Conservation (phyloP, 2,888 invertebrate genomes). For the Lordiphosa andalusiaca region DNA sequence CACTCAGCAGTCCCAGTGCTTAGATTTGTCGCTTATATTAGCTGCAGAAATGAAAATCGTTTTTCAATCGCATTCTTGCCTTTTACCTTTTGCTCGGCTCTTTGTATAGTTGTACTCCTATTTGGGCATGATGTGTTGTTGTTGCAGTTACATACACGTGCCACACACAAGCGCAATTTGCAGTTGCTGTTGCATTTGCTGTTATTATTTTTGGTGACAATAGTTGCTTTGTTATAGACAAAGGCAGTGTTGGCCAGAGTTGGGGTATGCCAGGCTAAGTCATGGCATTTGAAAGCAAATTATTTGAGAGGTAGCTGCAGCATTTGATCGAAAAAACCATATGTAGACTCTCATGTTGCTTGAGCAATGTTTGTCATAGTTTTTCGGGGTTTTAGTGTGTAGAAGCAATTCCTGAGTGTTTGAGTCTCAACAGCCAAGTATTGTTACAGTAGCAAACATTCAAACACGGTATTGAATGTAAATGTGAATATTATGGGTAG, state of each 20-base stretch:
- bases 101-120: constrained; percentile 17
- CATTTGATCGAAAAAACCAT: too few species aligned
- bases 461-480: too few species aligned
- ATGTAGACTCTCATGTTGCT: too few species aligned
- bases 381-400: too few species aligned
- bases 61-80: constrained; percentile 69
- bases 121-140: constrained; percentile 15
- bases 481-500: too few species aligned
- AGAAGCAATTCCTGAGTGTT: too few species aligned
- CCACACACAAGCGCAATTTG: constrained; percentile 59
- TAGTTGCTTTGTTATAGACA: constrained; percentile 20
- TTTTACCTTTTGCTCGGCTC: constrained; percentile 53
- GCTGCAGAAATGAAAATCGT: constrained; percentile 74
- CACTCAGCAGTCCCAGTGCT: constrained; percentile 20
- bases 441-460: too few species aligned
- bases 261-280: not conserved
- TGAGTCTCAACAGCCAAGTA: too few species aligned
- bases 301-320: not conserved
- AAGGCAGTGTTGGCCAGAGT: constrained; percentile 1
- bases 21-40: constrained; percentile 72
- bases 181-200: constrained; percentile 49
- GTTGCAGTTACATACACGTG: constrained; percentile 28
- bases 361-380: too few species aligned
- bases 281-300: not conserved
- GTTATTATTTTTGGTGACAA: constrained; percentile 54